Evolutionary conservation across 64 coral and sea anemone species (phyloP), one percentile per base, ranked within the genome.

Genomic region (Catalaphyllia jardinei): DNA sequence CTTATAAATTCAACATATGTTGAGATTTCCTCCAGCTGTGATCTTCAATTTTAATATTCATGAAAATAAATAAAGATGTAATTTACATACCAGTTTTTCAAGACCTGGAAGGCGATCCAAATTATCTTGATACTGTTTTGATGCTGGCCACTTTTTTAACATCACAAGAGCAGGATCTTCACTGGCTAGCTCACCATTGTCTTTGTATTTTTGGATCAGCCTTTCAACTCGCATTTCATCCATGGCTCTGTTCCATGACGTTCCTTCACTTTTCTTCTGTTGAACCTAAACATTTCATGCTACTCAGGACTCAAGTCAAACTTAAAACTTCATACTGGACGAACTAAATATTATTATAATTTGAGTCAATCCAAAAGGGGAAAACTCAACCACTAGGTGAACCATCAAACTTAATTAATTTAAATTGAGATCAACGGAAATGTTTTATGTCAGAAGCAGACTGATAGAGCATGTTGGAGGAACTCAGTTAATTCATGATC

Each of bases 161-260:
- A 96, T 91, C 29, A 92, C 8, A 38, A 96, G 74, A 10, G 92
- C 18, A 50, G 94, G 94, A 50, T 96, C 94, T 10, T 96, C 60
- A 79, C 27, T 74, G 28, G 52, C 67, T 22, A 67, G 18, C 17
- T 85, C 62, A 4, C 94, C 94, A 79, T 75, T 89, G 17, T 84
- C 76, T 76, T 92, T 96, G 90, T 88, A 96, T 73, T 89, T 92
- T 33, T 96, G 20, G 67, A 96, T 81, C 60, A 96, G 83, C 52
- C 94, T 81, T 67, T 31, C 72, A 30, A 96, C 94, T 33, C 94
- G 61, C 10, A 89, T 87, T 30, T 92, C 85, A 79, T 96, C 90
- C 90, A 96, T 92, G 50, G 94, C 90, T 12, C 29, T 92, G 35
- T 74, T 87, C 90, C 94, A 96, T 3, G 86, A 63, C 39, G 69